phyloP scores from a whole-genome alignment of 23 tunicate genomes.

The Clavelina lepadiformis region DNA sequence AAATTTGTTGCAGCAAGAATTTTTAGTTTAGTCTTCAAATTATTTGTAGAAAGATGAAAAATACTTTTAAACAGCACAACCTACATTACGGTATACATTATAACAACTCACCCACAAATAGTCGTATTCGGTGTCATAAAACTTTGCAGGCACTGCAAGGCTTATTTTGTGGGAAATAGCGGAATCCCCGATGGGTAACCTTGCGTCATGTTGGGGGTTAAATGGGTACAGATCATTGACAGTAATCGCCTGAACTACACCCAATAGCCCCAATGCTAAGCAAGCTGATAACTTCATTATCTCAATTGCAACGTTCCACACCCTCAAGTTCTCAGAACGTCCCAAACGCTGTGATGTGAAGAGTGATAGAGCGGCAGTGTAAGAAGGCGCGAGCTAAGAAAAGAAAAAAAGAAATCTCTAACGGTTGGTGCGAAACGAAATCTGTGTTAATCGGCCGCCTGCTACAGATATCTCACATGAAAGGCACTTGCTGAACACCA shows the following conservation, averaged over 20 bases:
- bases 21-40: neutral
- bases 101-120: constrained; percentile 65
- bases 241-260: constrained; percentile 36
- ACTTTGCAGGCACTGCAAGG: constrained; percentile 50
- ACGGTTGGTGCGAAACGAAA: too few relatives aligned
- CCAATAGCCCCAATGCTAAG: constrained; percentile 27
- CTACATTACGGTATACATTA: neutral
- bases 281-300: too few relatives aligned
- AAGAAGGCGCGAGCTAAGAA: too few relatives aligned
- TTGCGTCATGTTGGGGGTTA: constrained; percentile 11
- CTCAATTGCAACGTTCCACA: too few relatives aligned
- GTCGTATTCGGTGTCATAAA: constrained; percentile 67
- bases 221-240: constrained; percentile 65
- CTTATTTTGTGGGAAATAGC: constrained; percentile 32
- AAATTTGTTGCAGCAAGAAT: too few relatives aligned
- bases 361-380: too few relatives aligned
- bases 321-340: too few relatives aligned
- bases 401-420: too few relatives aligned
- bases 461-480: too few relatives aligned
- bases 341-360: too few relatives aligned
- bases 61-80: neutral
- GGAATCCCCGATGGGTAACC: constrained; percentile 35
- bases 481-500: too few relatives aligned
- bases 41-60: neutral
- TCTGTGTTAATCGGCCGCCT: too few relatives aligned